phyloP scores from a whole-genome alignment of 2,113 vertebrate species.

The Cinclus mexicanus region DNA sequence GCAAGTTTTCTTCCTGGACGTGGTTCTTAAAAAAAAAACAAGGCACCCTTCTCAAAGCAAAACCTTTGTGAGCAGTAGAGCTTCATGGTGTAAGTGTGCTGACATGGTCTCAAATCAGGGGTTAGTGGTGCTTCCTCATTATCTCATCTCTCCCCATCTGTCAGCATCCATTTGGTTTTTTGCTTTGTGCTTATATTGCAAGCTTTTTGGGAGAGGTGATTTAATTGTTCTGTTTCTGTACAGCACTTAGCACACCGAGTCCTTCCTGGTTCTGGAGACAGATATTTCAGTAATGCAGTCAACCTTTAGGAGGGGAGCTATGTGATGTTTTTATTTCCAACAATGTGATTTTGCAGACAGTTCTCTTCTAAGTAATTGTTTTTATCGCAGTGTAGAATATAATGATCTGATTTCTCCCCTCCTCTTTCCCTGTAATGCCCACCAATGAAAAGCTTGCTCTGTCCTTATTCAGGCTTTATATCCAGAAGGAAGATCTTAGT shows the following conservation, averaged over 20 bases:
- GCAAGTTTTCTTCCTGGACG: neutral
- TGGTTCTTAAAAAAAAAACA: neutral
- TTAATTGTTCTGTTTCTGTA: conserved; percentile 9
- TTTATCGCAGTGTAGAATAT: neutral
- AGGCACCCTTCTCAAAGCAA: neutral
- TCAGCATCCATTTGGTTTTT: neutral
- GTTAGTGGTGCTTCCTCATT: neutral
- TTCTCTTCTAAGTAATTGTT: neutral
- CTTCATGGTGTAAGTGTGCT: neutral
- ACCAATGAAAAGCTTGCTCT: neutral
- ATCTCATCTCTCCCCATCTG: neutral
- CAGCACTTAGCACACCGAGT: neutral
- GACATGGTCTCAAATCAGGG: neutral
- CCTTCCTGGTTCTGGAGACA: neutral
- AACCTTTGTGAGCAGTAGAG: neutral
- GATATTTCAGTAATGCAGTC: neutral
- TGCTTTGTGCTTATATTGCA: neutral
- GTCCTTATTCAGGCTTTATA: neutral
- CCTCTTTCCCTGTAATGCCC: neutral
- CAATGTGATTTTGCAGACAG: neutral
- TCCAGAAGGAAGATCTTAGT: neutral
- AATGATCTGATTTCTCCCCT: neutral
- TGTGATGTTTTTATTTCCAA: neutral
- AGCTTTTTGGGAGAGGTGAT: neutral
- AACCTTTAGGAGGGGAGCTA: neutral